Base-by-base conservation (phyloP, 2,113 vertebrate species). In the Nothocercus julius region DNA sequence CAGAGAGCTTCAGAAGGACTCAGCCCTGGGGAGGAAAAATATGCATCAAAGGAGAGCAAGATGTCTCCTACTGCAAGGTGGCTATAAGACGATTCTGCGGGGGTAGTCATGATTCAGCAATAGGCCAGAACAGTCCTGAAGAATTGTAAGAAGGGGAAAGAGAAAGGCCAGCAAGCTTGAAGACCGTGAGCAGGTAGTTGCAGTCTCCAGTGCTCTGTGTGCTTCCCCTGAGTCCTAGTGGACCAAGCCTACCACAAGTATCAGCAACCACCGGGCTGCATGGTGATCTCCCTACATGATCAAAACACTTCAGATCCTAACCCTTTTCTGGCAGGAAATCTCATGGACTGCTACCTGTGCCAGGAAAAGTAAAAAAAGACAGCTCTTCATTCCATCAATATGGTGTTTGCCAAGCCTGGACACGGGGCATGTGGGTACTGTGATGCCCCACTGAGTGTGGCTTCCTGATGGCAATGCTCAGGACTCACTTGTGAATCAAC, bases 171-270 rank as follows among this genome's bases (percentile, higher is more conserved):
- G 54, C 49, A 90, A 77, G 61, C 34, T 85, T 28, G 61, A 78
- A 42, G 34, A 4, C 13, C 34, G 34, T 7, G 1, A 28, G 10
- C 14, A 49, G 49, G 1, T 47, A 80, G 27, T 45, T 42, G 5
- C 2, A 5, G 3, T 28, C 30, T 47, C 38, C 82, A 70, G 0
- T 6, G 1, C 3, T 13, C 59, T 32, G n/a, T 2, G 0, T 3
- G 0, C 38, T 53, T 49, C 13, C 27, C 59, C 27, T 36, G 16
- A 25, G 13, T 21, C 34, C 12, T 0, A 4, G 10, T 19, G 53
- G 16, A 15, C 9, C 17, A 28, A 90, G 13, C 22, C 19, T 8
- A 45, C 7, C 70, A 30, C 56, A 42, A 34, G 20, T 5, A 28
- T 22, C 54, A 62, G 30, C 38, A 59, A 38, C 2, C 28, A 5